Evolutionary conservation across 2,888 invertebrate genomes (phyloP).

Genomic region (Diogma glabrata): DNA sequence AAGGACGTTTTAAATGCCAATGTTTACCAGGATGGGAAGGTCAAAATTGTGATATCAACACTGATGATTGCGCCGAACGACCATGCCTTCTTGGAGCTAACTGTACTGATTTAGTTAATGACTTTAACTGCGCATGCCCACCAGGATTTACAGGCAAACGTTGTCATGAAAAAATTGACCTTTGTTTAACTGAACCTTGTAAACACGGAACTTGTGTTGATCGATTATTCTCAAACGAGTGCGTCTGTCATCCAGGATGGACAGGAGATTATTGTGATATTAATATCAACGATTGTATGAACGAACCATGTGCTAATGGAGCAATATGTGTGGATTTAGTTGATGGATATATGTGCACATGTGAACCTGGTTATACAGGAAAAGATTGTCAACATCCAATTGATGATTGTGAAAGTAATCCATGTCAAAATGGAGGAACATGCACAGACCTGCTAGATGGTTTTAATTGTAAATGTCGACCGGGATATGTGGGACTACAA

Average conservation of each 20-base stretch:
- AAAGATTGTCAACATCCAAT: slow-evolving; percentile 86
- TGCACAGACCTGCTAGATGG: slow-evolving; percentile 82
- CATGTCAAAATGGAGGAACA: slow-evolving; percentile 85
- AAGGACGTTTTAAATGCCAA: slow-evolving; percentile 88
- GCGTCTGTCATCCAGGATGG: slow-evolving; percentile 90
- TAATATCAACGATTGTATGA: slow-evolving; percentile 83
- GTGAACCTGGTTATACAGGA: slow-evolving; percentile 90
- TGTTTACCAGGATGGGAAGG: slow-evolving; percentile 98
- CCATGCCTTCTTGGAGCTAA: slow-evolving; percentile 84
- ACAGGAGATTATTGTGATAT: slow-evolving; percentile 73
- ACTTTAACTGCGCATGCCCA: slow-evolving; percentile 88
- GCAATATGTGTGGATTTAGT: slow-evolving; percentile 84
- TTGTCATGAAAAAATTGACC: slow-evolving; percentile 88
- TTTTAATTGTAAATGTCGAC: slow-evolving; percentile 84
- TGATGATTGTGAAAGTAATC: slow-evolving; percentile 79
- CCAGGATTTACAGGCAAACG: slow-evolving; percentile 91
- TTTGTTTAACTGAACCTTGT: slow-evolving; percentile 84
- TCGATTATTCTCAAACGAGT: slow-evolving; percentile 72
- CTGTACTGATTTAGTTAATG: slow-evolving; percentile 88
- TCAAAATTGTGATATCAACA: slow-evolving; percentile 84
- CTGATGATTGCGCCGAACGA: slow-evolving; percentile 84
- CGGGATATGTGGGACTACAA: slow-evolving; percentile 84
- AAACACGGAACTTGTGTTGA: slow-evolving; percentile 89
- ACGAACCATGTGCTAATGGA: slow-evolving; percentile 81
- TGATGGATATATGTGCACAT: slow-evolving; percentile 74